Evolutionary conservation across 2,888 invertebrate genomes (phyloP).

Genomic region (Xylota sylvarum): DNA sequence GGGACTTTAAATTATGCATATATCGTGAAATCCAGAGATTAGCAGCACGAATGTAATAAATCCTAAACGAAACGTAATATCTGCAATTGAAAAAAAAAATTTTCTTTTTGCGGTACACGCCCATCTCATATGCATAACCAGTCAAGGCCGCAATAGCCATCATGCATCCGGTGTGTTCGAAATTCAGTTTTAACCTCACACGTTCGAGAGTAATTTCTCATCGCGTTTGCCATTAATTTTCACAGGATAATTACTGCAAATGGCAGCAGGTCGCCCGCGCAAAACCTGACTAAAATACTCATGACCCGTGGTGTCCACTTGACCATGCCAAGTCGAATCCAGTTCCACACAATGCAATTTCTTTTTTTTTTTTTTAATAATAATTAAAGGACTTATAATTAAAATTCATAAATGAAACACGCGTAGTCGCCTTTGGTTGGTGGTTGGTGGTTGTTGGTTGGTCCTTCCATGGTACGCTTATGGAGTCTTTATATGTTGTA

Average conservation of each 20-base stretch:
- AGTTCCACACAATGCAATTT: neutral
- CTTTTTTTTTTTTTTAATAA: slow-evolving; percentile 3
- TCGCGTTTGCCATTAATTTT: slow-evolving; percentile 64
- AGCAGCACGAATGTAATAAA: slow-evolving; percentile 35
- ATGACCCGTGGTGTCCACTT: slow-evolving; percentile 35
- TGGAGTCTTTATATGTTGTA: neutral
- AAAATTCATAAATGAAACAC: slow-evolving; percentile 61
- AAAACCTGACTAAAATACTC: slow-evolving; percentile 62
- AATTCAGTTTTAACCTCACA: slow-evolving; percentile 46
- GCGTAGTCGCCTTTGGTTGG: slow-evolving; percentile 28
- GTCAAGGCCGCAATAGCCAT: slow-evolving; percentile 38
- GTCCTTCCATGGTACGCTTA: neutral
- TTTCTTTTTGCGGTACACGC: slow-evolving; percentile 45
- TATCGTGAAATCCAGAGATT: slow-evolving; percentile 13
- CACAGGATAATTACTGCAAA: slow-evolving; percentile 64
- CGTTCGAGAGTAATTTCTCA: slow-evolving; percentile 62
- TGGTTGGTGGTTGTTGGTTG: neutral
- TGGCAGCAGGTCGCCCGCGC: slow-evolving; percentile 39
- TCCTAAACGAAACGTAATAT: slow-evolving; percentile 17
- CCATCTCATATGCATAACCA: slow-evolving; percentile 63
- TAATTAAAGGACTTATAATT: slow-evolving; percentile 31
- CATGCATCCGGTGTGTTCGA: neutral
- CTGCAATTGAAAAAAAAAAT: slow-evolving; percentile 29
- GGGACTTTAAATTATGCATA: neutral
- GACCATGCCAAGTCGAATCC: neutral